Base-by-base conservation (phyloP, 2,797 vertebrate genomes). In the Taeniopygia guttata region DNA sequence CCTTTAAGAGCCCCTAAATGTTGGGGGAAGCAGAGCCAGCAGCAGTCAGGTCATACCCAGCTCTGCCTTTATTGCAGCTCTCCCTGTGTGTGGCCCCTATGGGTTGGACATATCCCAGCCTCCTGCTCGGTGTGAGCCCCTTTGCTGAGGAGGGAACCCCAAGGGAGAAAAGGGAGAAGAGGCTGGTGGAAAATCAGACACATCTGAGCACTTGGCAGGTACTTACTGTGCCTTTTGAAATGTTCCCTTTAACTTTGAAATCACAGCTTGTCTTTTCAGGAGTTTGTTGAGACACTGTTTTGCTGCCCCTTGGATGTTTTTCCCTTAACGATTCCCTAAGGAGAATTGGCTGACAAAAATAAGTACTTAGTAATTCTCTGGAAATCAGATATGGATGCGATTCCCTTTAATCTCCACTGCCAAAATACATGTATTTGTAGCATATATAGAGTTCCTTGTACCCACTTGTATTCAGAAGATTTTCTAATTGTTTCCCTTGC, bases 311-410 rank as follows among this genome's bases (percentile, higher is more conserved):
- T 4, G 27, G 46, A 72, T 75, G 16, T 84, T 90, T 77, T 92
- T 15, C 23, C 30, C 16, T 72, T 68, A 60, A 21, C 0, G 0
- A 68, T 26, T 93, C 83, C 69, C 73, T 46, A 22, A 48, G 68
- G 83, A 87, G 45, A 74, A 68, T 25, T 32, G 75, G 26, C 16
- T 86, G 73, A 81, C 46, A 91, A 90, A 95, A 91, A 88, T 36
- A 84, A 84, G 21, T 67, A 46, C 23, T 86, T 34, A 15, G 59
- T 64, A 66, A 80, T 60, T 51, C 46, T 74, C 74, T 58, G 34
- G 82, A 80, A 85, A 48, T 80, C 52, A 42, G 42, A 85, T 42
- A 26, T 32, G 43, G n/a, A 62, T 45, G 42, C 5, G 7, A 7
- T 59, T 77, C 29, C 48, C 45, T 70, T 68, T 40, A 68, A 84